phyloP scores from a whole-genome alignment of 2,113 vertebrate species.

The Ranitomeya imitator region DNA sequence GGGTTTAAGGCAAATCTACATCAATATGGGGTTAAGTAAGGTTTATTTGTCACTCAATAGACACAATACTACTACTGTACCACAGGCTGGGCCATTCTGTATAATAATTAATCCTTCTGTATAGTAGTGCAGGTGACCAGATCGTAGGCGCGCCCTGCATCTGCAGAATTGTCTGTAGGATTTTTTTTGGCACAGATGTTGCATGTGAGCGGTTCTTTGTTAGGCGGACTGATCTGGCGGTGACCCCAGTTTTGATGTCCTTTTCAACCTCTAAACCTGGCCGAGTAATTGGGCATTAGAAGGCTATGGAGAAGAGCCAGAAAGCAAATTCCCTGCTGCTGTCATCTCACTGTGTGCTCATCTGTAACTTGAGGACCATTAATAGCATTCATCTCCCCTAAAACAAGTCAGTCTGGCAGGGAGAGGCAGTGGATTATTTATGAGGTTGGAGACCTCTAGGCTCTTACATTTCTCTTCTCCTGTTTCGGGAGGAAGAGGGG shows the following conservation, averaged over 20 bases:
- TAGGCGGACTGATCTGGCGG: background rate
- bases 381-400: slow-evolving; percentile 37
- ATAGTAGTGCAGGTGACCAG: background rate
- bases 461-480: slow-evolving; percentile 13
- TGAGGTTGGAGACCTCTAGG: slow-evolving; percentile 48
- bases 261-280: slow-evolving; percentile 39
- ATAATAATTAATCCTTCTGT: background rate
- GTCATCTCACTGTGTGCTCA: slow-evolving; percentile 35
- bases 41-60: background rate
- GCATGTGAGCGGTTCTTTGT: background rate
- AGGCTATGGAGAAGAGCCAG: slow-evolving; percentile 16
- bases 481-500: background rate
- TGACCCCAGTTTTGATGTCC: slow-evolving; percentile 12
- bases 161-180: background rate
- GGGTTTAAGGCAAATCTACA: background rate
- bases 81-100: background rate
- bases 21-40: background rate
- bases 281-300: slow-evolving; percentile 30
- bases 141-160: background rate
- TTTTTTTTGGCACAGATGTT: background rate
- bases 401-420: slow-evolving; percentile 42
- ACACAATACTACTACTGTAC: background rate
- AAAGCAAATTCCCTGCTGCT: slow-evolving; percentile 44
- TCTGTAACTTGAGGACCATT: slow-evolving; percentile 50
- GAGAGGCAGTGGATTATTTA: slow-evolving; percentile 47